These are phyloP conservation scores for Zosterops japonicus DNA, from an alignment of 2,113 vertebrate species.

Conservation along the genomic window DNA sequence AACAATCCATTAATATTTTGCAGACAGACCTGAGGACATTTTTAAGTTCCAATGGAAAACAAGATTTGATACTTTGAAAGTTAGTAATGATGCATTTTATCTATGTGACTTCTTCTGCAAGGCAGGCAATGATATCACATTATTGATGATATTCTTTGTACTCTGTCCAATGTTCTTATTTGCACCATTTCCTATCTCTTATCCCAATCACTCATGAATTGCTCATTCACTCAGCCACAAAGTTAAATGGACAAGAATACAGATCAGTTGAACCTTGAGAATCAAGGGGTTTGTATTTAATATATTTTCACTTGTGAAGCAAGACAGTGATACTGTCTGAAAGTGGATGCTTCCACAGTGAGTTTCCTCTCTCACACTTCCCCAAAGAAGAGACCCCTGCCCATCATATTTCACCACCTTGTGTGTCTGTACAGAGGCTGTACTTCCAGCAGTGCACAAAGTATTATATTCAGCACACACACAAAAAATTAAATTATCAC, in stretches of 20 bases:
- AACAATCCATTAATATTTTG: background rate
- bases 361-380: background rate
- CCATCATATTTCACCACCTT: background rate
- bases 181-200: background rate
- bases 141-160: background rate
- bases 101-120: background rate
- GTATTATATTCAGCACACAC: background rate
- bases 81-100: background rate
- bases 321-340: background rate
- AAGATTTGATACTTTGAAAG: background rate
- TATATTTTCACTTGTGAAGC: background rate
- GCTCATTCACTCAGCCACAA: accelerated
- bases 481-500: background rate
- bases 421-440: background rate
- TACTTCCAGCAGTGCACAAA: background rate
- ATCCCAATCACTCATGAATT: background rate
- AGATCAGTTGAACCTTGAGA: background rate
- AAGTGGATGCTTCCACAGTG: background rate
- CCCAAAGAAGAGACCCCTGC: background rate
- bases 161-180: background rate
- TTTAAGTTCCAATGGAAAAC: background rate
- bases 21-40: background rate
- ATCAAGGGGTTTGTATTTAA: background rate
- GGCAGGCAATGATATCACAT: background rate
- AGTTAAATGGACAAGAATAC: background rate